Evolutionary conservation across 1,140 invertebrate genomes (phyloP).

Genomic region (Aphelinus certus): DNA sequence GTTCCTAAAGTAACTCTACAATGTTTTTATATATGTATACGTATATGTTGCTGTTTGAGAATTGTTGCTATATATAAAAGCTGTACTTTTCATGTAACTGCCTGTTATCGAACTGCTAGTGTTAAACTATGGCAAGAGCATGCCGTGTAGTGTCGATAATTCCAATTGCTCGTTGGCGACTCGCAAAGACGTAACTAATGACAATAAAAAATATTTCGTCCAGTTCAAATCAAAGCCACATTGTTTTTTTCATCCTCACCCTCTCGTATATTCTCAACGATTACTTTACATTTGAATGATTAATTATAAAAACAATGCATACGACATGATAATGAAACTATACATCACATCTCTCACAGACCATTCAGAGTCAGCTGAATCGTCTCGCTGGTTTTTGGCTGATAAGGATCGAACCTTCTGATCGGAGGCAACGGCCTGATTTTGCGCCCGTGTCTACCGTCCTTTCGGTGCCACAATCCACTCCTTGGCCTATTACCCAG

Average conservation of each 20-base stretch:
- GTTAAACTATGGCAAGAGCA: too few species aligned
- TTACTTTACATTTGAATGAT: too few species aligned
- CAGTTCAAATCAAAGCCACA: background rate
- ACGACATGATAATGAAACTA: background rate
- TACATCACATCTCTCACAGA: conserved; percentile 5
- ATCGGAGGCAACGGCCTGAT: conserved; percentile 74
- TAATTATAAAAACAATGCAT: background rate
- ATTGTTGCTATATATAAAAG: too few species aligned
- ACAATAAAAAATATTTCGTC: conserved; percentile 28
- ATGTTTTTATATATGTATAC: too few species aligned
- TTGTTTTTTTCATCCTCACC: background rate
- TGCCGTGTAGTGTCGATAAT: too few species aligned
- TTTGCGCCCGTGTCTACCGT: conserved; percentile 89
- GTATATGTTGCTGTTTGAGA: too few species aligned
- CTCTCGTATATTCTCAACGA: too few species aligned
- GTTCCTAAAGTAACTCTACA: too few species aligned
- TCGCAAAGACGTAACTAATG: background rate
- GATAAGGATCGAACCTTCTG: conserved; percentile 46
- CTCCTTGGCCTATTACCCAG: conserved; percentile 89
- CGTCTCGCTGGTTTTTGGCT: background rate
- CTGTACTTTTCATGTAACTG: too few species aligned
- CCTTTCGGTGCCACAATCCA: conserved; percentile 93
- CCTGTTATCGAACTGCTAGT: too few species aligned
- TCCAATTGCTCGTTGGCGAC: conserved; percentile 9
- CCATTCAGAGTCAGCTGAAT: conserved; percentile 35